Conservation (phyloP, 2,797 vertebrate genomes). For the Platalea minor region DNA sequence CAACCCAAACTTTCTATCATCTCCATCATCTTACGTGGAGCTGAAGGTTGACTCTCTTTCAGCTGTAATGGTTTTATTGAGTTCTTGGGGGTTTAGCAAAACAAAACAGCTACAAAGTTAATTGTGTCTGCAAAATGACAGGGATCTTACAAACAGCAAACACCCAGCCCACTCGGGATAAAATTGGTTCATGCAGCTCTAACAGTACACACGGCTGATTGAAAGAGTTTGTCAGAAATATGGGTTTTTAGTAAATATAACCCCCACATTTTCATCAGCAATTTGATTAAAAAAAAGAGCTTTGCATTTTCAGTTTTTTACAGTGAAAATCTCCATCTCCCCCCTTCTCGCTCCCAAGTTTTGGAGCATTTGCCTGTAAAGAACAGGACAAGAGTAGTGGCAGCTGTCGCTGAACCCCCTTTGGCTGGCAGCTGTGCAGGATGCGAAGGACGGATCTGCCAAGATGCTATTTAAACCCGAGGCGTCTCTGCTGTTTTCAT, state of each 20-base stretch:
- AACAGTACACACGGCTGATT: neutral
- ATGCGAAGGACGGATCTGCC: fast-evolving
- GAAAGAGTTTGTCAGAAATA: neutral
- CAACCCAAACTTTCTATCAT: neutral
- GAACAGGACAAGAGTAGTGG: fast-evolving
- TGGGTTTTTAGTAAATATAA: neutral
- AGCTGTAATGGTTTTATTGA: neutral
- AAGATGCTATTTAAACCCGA: neutral
- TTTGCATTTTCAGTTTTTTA: neutral
- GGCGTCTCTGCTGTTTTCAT: neutral
- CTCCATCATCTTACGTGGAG: neutral
- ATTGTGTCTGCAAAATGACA: conserved; percentile 38
- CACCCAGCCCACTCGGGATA: neutral
- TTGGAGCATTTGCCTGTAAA: neutral
- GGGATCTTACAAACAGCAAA: conserved; percentile 26
- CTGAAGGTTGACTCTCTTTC: neutral
- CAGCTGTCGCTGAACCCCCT: neutral
- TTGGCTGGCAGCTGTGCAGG: neutral
- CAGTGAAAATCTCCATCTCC: neutral
- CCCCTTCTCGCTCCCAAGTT: neutral
- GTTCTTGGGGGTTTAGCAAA: conserved; percentile 21
- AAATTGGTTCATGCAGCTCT: neutral
- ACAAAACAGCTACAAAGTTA: conserved; percentile 26
- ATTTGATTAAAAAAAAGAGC: neutral
- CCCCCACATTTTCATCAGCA: neutral